Percentiles rank a stretch among this genome's conserved stretches.
Evolutionary conservation across 2,888 invertebrate species (phyloP).

Genomic region (Eucera pruinosa): DNA sequence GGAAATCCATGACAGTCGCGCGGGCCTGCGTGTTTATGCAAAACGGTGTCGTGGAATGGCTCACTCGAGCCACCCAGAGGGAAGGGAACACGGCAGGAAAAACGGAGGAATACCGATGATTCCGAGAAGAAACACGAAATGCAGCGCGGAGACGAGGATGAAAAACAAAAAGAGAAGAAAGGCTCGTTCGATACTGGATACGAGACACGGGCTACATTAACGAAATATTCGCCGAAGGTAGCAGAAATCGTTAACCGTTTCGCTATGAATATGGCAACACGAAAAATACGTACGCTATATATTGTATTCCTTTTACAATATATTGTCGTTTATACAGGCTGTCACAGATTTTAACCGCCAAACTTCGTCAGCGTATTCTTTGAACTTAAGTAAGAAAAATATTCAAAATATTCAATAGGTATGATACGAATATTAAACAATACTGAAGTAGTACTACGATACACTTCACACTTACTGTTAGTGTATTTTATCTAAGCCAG

Average conservation of each 20-base stretch:
- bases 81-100: neutral
- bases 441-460: too few relatives aligned
- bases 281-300: too few relatives aligned
- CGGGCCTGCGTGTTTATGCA: slow-evolving; percentile 72
- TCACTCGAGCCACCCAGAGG: slow-evolving; percentile 39
- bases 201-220: slow-evolving; percentile 72
- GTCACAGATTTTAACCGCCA: too few relatives aligned
- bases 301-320: too few relatives aligned
- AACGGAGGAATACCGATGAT: slow-evolving; percentile 12
- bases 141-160: slow-evolving; percentile 46
- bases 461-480: too few relatives aligned
- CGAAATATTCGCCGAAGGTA: slow-evolving; percentile 8
- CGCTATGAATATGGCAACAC: too few relatives aligned
- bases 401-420: too few relatives aligned
- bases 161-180: neutral
- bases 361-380: too few relatives aligned
- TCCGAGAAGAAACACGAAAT: neutral
- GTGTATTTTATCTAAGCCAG: too few relatives aligned
- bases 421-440: too few relatives aligned
- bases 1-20: slow-evolving; percentile 65
- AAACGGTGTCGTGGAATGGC: slow-evolving; percentile 69
- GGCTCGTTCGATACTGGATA: neutral
- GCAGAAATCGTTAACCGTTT: neutral
- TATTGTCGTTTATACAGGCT: too few relatives aligned
- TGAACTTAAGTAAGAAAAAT: too few relatives aligned